Evolutionary conservation across 35 echinoderm and acorn worm species (phyloP), one percentile per base, ranked within the genome.

Genomic region (Heliocidaris tuberculata): DNA sequence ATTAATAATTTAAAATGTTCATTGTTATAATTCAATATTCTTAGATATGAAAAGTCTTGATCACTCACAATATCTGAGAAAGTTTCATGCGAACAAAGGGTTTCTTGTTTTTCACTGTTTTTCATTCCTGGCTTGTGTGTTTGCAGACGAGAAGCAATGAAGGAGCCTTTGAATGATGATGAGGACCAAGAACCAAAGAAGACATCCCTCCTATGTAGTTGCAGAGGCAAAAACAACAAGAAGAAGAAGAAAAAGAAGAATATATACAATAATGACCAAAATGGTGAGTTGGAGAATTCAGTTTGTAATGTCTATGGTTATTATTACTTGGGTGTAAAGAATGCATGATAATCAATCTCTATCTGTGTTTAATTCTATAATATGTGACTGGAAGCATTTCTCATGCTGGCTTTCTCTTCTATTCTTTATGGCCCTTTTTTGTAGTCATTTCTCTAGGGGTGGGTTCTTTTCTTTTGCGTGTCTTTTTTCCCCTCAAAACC

Each of bases 181-280:
- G 97, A 97, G 31, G 78, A 97, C 16, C 95, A 97, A 93, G 94
- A 96, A 30, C 93, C 97, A 95, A 97, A 96, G 71, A 97, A 95
- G 29, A 65, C 92, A 54, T 92, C 94, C 31, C 87, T 95, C 50
- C 95, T 95, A 47, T 54, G 94, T 30, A 97, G 98, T 19, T 93
- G 94, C 19, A 85, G 95, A 32, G 95, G 94, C 30, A 94, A 91
- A 49, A 97, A 94, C 85, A 99, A 97, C 60, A 99, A 99, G 95
- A 99, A 97, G 92, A 99, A 97, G 86, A 99, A 99, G 95, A 99
- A 99, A 94, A 98, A 98, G 96, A 97, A 97, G 60, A 78, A 78
- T 47, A 90, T 97, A 9, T 99, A 97, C 78, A 97, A 97, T 96
- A 92, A 96, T n/a, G 94, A 97, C 65, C 42, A 92, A 96, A 96